Conservation (phyloP, 2,888 invertebrate species). For the Mesorhabditis belari region DNA sequence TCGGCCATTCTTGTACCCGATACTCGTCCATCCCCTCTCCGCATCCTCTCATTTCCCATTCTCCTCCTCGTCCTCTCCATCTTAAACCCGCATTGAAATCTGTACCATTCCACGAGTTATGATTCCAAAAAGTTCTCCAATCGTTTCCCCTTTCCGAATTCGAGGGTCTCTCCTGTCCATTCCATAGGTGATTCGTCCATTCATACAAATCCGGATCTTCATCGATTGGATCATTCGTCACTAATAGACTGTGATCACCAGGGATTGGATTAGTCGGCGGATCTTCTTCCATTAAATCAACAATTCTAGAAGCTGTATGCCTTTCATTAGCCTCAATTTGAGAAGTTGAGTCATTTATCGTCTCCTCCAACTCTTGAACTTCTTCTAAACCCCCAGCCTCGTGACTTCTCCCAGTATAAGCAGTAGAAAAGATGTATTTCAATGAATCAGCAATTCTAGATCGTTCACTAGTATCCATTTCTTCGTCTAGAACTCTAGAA, state of each 20-base stretch:
- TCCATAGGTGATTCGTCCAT: constrained; percentile 30
- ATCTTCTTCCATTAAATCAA: background rate
- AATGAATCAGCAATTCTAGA: too few relatives aligned
- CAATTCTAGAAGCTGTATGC: background rate
- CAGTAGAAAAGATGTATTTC: too few relatives aligned
- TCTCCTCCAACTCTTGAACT: background rate
- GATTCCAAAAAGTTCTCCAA: constrained; percentile 23
- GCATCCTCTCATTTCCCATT: background rate
- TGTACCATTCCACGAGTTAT: constrained; percentile 24
- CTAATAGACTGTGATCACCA: background rate
- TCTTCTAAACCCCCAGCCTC: background rate
- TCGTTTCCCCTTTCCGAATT: constrained; percentile 18
- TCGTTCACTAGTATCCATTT: background rate
- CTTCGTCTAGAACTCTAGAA: background rate
- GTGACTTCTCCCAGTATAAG: too few relatives aligned
- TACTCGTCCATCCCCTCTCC: constrained; percentile 2
- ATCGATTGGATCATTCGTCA: background rate
- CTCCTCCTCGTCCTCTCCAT: constrained; percentile 20
- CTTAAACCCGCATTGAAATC: constrained; percentile 18
- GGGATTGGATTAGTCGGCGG: background rate
- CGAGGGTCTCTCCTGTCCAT: constrained; percentile 25
- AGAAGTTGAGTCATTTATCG: background rate
- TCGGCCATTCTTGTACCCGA: constrained; percentile 7
- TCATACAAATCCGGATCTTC: background rate
- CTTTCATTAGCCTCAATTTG: background rate